Evolutionary conservation across 2,113 vertebrate genomes (phyloP).

Genomic region (Micromys minutus): DNA sequence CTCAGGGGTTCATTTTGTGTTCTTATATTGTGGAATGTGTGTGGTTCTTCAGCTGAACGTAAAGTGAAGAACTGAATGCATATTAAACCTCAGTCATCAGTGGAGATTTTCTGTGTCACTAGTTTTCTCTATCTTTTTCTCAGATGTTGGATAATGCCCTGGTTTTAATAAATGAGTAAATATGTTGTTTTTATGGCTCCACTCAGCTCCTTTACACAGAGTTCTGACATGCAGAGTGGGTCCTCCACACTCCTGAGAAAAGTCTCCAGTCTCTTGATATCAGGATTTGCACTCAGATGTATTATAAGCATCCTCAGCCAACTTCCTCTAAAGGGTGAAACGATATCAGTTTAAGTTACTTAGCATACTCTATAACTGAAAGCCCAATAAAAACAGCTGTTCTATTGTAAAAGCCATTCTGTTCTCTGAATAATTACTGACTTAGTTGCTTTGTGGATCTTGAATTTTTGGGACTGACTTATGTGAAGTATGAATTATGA

Average conservation of each 20-base stretch:
- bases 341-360: neutral
- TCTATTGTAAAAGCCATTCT: neutral
- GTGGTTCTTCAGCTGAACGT: neutral
- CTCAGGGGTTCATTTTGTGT: neutral
- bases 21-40: neutral
- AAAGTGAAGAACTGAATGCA: neutral
- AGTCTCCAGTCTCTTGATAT: neutral
- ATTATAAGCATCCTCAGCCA: neutral
- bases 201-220: neutral
- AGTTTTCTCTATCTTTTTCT: neutral
- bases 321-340: neutral
- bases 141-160: neutral
- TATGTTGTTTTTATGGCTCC: neutral
- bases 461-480: slow-evolving; percentile 11
- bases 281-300: neutral
- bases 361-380: neutral
- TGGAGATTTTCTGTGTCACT: neutral
- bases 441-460: neutral
- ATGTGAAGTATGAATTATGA: neutral
- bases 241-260: neutral
- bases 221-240: neutral
- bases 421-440: neutral
- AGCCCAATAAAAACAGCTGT: neutral
- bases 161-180: slow-evolving; percentile 13
- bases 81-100: neutral